Conservation (phyloP, 2,113 vertebrate genomes). For the Panurus biarmicus region DNA sequence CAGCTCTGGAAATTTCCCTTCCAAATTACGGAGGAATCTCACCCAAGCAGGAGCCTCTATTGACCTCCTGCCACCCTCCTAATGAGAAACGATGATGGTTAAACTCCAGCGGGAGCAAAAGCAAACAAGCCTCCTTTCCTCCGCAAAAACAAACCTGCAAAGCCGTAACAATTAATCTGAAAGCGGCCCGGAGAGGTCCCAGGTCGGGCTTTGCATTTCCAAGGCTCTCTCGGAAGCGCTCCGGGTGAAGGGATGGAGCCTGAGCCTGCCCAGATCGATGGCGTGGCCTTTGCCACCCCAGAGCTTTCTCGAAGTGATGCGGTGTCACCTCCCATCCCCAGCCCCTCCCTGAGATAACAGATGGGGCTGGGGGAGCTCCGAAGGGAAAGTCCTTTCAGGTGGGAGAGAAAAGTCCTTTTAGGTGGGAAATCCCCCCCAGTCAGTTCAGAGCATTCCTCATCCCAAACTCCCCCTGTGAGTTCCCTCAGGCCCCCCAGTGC, state of each 20-base stretch:
- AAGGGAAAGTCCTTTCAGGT: neutral
- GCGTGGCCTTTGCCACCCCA: neutral
- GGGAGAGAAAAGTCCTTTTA: neutral
- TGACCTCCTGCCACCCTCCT: conserved; percentile 40
- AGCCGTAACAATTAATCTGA: conserved; percentile 8
- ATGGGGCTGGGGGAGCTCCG: neutral
- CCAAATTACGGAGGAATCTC: neutral
- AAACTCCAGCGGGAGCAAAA: neutral
- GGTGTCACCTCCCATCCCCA: neutral
- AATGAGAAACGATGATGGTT: conserved; percentile 51
- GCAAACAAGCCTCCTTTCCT: conserved; percentile 19
- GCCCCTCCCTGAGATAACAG: neutral
- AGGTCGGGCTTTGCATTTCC: neutral
- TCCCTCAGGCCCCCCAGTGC: neutral
- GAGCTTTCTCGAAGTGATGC: neutral
- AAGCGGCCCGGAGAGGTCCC: neutral
- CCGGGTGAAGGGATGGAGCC: neutral
- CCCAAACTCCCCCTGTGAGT: rapidly evolving
- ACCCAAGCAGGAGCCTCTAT: neutral
- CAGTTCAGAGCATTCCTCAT: neutral
- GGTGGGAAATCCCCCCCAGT: too few relatives aligned
- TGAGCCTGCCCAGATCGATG: neutral
- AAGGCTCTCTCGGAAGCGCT: neutral
- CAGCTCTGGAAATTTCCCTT: neutral
- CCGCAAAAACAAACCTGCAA: neutral